Evolutionary conservation across 2,888 invertebrate species (phyloP), one percentile per base, ranked within the genome.

Genomic region (Atethmia centrago): DNA sequence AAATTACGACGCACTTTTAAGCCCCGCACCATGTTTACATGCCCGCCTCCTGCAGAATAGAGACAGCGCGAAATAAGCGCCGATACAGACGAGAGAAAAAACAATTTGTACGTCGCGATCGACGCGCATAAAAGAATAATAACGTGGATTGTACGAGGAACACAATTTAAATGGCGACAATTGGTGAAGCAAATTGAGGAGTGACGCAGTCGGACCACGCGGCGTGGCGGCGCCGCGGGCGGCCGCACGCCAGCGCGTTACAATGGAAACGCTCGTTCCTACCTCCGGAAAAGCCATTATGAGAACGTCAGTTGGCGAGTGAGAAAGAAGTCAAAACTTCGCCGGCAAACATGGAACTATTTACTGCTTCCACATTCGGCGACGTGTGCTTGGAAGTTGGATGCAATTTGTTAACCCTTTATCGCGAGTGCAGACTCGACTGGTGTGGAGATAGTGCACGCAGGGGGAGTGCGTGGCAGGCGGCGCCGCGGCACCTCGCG

Each of bases 321-420:
- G 94, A 92, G 93, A 92, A 93, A 93, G 93, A 94, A 95, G 94
- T 94, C 93, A 93, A 94, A 95, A 95, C 92, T 94, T 95, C 88
- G 86, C 90, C 94, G 93, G 91, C 92, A 92, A 94, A 93, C 93
- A 92, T 93, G 91, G 91, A 92, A 93, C 93, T 95, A 94, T 95
- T 95, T 95, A 94, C 94, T 92, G 93, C 92, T 93, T 88, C 91
- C 92, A 93, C 92, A 93, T 93, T 93, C 90, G 93, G 92, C 93
- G 93, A 93, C 94, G 94, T 94, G 94, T 94, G 94, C 94, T 90
- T 88, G 89, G 89, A 93, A 95, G 92, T 95, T 94, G 92, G 92
- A 90, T 92, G 95, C 94, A 94, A 95, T 95, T 96, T 94, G 95
- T 95, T 94, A 94, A 93, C 92, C 93, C 94, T 93, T 94, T 95